These are phyloP conservation scores for Varanus komodoensis DNA, from an alignment of 2,113 vertebrate genomes.

Conservation along the genomic window DNA sequence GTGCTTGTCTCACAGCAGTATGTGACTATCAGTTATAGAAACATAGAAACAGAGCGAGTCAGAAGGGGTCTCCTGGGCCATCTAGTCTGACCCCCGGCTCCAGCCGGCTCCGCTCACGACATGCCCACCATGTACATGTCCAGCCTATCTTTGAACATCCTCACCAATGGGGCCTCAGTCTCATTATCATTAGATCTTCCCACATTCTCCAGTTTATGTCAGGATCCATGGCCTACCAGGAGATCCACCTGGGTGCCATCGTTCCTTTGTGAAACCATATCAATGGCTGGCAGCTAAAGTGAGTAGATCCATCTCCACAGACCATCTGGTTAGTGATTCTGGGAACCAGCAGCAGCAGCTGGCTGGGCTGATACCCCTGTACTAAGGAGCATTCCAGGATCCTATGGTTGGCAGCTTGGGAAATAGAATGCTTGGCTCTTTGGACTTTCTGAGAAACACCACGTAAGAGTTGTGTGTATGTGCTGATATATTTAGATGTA, in stretches of 20 bases:
- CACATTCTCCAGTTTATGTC: neutral
- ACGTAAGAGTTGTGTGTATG: neutral
- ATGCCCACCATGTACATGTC: no score
- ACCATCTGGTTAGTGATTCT: neutral
- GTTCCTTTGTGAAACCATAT: neutral
- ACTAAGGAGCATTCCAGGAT: neutral
- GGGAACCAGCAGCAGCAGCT: neutral
- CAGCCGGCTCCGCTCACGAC: no score
- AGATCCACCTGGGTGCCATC: slow-evolving; percentile 10
- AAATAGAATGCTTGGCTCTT: neutral
- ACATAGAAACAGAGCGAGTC: no score
- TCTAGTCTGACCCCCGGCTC: no score
- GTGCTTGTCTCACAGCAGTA: neutral
- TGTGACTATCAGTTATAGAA: neutral
- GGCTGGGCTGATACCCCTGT: neutral
- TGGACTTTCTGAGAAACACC: neutral
- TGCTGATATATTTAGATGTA: neutral
- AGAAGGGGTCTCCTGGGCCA: no score
- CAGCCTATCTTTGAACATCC: no score
- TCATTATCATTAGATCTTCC: neutral
- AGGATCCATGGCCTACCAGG: neutral
- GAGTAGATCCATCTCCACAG: neutral
- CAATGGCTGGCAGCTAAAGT: neutral
- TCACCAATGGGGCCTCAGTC: no score
- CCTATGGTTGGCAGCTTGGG: neutral